phyloP scores from a whole-genome alignment of 2,797 vertebrate species.

The Schizothorax lantsangensis region DNA sequence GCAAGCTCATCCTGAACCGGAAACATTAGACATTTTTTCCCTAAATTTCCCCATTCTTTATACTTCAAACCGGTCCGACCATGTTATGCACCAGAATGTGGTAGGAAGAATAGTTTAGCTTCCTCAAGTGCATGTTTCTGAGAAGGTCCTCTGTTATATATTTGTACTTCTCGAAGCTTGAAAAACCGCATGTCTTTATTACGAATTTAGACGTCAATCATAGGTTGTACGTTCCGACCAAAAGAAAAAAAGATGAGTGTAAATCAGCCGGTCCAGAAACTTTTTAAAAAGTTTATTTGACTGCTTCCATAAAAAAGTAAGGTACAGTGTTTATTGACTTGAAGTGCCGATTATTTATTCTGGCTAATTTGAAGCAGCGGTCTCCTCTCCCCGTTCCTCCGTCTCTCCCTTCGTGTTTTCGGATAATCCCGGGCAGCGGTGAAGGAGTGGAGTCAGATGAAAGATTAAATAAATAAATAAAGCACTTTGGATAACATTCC shows the following conservation, averaged over 20 bases:
- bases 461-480: slow-evolving; percentile 84
- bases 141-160: not conserved
- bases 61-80: not conserved
- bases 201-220: not conserved
- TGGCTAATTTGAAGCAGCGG: slow-evolving; percentile 82
- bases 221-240: not conserved
- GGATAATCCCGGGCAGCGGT: slow-evolving; percentile 73
- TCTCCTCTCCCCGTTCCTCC: slow-evolving; percentile 43
- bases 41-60: no score
- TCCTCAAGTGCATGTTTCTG: not conserved
- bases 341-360: slow-evolving; percentile 78
- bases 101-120: not conserved
- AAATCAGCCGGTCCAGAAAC: slow-evolving; percentile 28
- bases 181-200: not conserved
- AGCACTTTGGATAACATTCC: slow-evolving; percentile 77
- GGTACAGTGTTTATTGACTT: slow-evolving; percentile 73
- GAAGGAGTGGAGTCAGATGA: slow-evolving; percentile 66
- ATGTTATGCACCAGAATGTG: not conserved
- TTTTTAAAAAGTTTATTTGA: slow-evolving; percentile 77
- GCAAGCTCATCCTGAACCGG: not conserved
- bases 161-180: not conserved
- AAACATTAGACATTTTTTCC: not conserved
- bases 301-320: slow-evolving; percentile 60
- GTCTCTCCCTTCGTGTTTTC: slow-evolving; percentile 42
- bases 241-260: slow-evolving; percentile 50